Conservation (phyloP, 2,888 invertebrate species). For the Hydroisotoma schaefferi region DNA sequence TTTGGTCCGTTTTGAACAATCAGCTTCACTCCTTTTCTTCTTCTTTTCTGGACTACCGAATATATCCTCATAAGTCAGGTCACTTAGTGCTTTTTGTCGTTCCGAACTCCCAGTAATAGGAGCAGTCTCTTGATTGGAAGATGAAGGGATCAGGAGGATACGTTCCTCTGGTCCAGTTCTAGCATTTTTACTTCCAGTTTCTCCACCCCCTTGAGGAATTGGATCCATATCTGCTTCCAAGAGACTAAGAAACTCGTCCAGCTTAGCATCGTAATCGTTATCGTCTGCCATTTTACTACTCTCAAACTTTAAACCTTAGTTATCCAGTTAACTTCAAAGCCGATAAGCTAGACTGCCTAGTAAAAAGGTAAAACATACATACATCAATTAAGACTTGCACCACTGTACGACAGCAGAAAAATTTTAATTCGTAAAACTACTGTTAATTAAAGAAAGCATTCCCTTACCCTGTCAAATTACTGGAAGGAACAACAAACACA, state of each 20-base stretch:
- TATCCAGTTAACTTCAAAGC: too few species aligned
- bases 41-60: slow-evolving; percentile 42
- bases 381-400: too few species aligned
- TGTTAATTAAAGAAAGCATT: too few species aligned
- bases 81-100: slow-evolving; percentile 7
- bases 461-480: too few species aligned
- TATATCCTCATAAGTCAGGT: slow-evolving; percentile 30
- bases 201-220: not conserved
- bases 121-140: slow-evolving; percentile 1
- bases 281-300: not conserved
- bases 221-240: slow-evolving; percentile 8
- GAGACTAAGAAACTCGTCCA: slow-evolving; percentile 18
- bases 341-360: too few species aligned
- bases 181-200: too few species aligned
- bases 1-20: slow-evolving; percentile 8
- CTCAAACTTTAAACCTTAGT: too few species aligned
- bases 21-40: slow-evolving; percentile 9
- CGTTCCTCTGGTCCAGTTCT: not conserved
- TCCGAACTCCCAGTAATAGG: too few species aligned
- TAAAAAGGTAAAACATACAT: too few species aligned
- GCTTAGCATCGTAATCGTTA: slow-evolving; percentile 13
- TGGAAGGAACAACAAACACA: too few species aligned
- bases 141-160: not conserved
- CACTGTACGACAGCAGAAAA: too few species aligned
- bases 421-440: too few species aligned